Conservation (phyloP, 2,797 vertebrate species). For the Mus caroli region DNA sequence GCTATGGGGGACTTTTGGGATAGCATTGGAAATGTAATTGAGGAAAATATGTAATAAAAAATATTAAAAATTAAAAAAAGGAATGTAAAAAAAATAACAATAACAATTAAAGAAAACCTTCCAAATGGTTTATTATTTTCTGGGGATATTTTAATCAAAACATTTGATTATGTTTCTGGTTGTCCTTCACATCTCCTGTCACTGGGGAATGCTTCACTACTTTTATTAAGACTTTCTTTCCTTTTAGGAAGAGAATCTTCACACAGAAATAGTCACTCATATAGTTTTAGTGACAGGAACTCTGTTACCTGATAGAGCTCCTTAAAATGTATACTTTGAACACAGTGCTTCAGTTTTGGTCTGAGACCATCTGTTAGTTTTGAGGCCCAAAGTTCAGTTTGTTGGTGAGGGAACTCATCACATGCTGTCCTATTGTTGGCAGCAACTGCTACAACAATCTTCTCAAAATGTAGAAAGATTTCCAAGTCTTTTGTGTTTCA, state of each 20-base stretch:
- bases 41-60: no score
- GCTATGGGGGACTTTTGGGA: no score
- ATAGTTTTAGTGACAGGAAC: slow-evolving; percentile 19
- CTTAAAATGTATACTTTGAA: slow-evolving; percentile 6
- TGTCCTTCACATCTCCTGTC: neutral
- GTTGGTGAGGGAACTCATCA: slow-evolving; percentile 57
- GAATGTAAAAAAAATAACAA: neutral
- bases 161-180: neutral
- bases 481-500: slow-evolving; percentile 37
- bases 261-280: neutral
- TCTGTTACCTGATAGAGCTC: neutral
- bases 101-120: neutral
- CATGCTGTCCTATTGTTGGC: slow-evolving; percentile 61
- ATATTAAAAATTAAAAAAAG: neutral
- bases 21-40: no score
- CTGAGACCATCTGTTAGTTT: slow-evolving; percentile 68
- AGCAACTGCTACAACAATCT: slow-evolving; percentile 57
- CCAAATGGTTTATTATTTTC: neutral
- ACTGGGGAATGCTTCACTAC: neutral
- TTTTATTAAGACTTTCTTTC: neutral
- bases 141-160: neutral
- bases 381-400: slow-evolving; percentile 38
- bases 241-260: neutral
- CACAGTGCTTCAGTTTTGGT: neutral
- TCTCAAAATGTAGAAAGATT: slow-evolving; percentile 57